These are phyloP conservation scores for Scolopax rusticola DNA, from an alignment of 2,797 vertebrate genomes.

Conservation along the genomic window DNA sequence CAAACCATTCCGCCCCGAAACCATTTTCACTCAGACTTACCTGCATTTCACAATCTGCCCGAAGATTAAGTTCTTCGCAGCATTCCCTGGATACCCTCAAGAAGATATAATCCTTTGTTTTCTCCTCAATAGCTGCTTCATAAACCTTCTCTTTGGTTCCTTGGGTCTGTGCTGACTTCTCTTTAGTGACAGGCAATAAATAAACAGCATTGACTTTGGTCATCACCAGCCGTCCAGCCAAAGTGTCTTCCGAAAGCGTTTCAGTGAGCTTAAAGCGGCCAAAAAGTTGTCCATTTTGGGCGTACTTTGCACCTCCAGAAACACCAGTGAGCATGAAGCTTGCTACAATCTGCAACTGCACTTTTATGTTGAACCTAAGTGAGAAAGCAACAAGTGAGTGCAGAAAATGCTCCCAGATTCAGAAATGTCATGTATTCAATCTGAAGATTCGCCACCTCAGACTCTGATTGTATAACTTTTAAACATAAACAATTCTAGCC, in stretches of 20 bases:
- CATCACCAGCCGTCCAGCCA: constrained; percentile 97
- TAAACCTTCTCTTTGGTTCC: constrained; percentile 98
- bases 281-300: constrained; percentile 97
- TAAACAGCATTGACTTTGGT: constrained; percentile 99
- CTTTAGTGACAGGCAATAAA: constrained; percentile 91
- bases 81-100: constrained; percentile 96
- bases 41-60: constrained; percentile 93
- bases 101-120: constrained; percentile 99
- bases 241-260: constrained; percentile 98
- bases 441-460: neutral
- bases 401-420: neutral
- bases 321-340: constrained; percentile 99
- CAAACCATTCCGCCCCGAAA: neutral
- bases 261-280: constrained; percentile 98
- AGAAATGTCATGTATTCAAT: neutral
- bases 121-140: constrained; percentile 97
- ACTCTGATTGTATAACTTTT: neutral
- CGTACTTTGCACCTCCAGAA: constrained; percentile 97
- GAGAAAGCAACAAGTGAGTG: constrained; percentile 54
- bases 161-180: constrained; percentile 86
- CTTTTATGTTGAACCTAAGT: constrained; percentile 98
- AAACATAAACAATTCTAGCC: neutral
- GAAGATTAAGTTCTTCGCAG: constrained; percentile 93
- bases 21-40: constrained; percentile 70
- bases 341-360: constrained; percentile 95